A percentile compares a stretch with the other conserved stretches of the same genome.
Conservation (phyloP, 2,797 vertebrate genomes). For the Clamator glandarius region DNA sequence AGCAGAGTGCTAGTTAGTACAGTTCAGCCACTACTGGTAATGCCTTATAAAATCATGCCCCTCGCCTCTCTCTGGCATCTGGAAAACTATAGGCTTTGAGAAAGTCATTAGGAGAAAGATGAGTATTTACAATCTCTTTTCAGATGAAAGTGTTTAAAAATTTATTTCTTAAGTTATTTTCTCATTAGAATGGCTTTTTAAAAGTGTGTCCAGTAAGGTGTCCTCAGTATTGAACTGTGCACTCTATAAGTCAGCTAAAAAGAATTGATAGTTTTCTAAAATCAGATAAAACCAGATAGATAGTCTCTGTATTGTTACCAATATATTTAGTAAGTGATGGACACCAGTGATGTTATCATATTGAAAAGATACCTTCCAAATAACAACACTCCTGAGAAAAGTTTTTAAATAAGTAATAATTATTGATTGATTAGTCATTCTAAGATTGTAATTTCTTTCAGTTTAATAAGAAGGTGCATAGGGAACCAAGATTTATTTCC, state of each 20-base stretch:
- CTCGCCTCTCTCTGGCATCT: background rate
- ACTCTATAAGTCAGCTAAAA: background rate
- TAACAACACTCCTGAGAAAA: background rate
- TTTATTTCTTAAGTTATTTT: background rate
- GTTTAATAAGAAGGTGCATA: background rate
- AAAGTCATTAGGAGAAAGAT: background rate
- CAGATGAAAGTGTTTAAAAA: background rate
- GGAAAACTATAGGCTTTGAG: background rate
- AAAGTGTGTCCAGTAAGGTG: background rate
- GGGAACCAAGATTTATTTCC: background rate
- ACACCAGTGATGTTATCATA: background rate
- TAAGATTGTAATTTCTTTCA: background rate
- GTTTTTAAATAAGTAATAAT: background rate
- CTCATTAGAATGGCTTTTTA: background rate
- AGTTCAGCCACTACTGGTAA: background rate
- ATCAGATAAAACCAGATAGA: background rate
- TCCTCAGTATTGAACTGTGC: background rate
- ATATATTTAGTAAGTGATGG: background rate
- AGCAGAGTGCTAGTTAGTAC: background rate
- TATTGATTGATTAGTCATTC: background rate
- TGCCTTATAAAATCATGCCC: background rate
- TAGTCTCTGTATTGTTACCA: background rate
- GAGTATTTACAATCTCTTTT: background rate
- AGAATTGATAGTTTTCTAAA: background rate
- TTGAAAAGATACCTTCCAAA: background rate